phyloP scores from a whole-genome alignment of 2,113 vertebrate species.

The Phylloscopus whistleri region DNA sequence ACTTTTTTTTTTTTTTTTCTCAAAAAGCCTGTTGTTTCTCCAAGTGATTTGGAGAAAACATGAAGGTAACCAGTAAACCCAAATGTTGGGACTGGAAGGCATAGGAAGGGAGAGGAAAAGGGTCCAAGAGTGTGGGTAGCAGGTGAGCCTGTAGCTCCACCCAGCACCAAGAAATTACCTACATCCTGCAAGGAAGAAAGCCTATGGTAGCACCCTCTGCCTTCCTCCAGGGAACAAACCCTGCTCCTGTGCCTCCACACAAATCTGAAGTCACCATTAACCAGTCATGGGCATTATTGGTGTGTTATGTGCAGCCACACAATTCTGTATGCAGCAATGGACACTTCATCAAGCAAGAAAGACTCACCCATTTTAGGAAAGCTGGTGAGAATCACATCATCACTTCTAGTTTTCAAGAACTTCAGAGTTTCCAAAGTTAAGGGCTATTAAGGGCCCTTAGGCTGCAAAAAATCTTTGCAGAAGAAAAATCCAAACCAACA shows the following conservation, averaged over 20 bases:
- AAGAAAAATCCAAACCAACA: background rate
- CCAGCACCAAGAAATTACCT: background rate
- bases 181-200: background rate
- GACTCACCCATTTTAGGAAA: slow-evolving; percentile 72
- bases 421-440: background rate
- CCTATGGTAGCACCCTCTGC: background rate
- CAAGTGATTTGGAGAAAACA: background rate
- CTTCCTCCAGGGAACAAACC: background rate
- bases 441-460: background rate
- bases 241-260: background rate
- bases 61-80: background rate
- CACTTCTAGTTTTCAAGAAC: background rate
- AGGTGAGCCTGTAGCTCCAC: background rate
- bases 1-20: background rate
- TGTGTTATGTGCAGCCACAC: background rate
- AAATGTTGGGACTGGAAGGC: background rate
- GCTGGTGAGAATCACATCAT: slow-evolving; percentile 54
- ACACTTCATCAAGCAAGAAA: background rate
- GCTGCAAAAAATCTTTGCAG: background rate
- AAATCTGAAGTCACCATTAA: background rate
- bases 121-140: background rate
- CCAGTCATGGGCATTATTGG: background rate
- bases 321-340: background rate
- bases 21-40: background rate
- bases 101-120: background rate